A percentile compares a stretch with the other conserved stretches of the same genome.
Evolutionary conservation across 2,797 vertebrate species (phyloP).

Genomic region (Chromobotia macracanthus): DNA sequence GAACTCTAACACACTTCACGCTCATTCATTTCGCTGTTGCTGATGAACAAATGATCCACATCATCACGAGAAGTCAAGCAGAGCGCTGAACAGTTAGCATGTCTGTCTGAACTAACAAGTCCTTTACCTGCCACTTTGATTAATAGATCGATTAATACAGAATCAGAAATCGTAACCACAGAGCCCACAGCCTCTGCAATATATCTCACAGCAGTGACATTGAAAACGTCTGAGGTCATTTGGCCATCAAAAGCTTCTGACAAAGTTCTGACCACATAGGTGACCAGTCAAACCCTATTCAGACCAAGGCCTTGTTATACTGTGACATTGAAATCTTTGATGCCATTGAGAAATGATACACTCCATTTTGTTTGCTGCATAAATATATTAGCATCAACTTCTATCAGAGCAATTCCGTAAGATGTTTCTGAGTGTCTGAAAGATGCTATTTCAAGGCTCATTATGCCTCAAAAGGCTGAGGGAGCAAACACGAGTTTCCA

Average conservation of each 20-base stretch:
- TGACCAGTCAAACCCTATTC: not conserved
- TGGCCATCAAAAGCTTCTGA: not conserved
- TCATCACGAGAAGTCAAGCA: conserved; percentile 60
- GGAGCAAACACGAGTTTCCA: conserved; percentile 50
- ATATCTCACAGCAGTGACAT: conserved; percentile 43
- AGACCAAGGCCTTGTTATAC: not conserved
- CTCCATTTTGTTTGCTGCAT: conserved; percentile 49
- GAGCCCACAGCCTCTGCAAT: conserved; percentile 46
- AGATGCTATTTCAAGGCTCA: conserved; percentile 59
- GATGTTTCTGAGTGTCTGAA: conserved; percentile 52
- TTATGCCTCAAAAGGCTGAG: conserved; percentile 57
- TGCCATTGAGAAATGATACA: conserved; percentile 16
- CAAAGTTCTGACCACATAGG: not conserved
- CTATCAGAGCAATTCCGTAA: conserved; percentile 37
- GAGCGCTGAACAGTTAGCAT: conserved; percentile 63
- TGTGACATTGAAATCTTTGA: conserved; percentile 2
- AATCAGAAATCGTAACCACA: conserved; percentile 56
- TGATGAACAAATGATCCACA: conserved; percentile 61
- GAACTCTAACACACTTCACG: conserved; percentile 51
- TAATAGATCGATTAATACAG: conserved; percentile 71
- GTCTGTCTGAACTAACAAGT: conserved; percentile 52
- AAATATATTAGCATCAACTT: conserved; percentile 43
- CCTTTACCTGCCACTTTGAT: conserved; percentile 69
- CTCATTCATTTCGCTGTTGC: conserved; percentile 63
- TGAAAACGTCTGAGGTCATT: conserved; percentile 7